These are phyloP conservation scores for Apamea anceps DNA, from an alignment of 2,888 invertebrate genomes.

Conservation along the genomic window DNA sequence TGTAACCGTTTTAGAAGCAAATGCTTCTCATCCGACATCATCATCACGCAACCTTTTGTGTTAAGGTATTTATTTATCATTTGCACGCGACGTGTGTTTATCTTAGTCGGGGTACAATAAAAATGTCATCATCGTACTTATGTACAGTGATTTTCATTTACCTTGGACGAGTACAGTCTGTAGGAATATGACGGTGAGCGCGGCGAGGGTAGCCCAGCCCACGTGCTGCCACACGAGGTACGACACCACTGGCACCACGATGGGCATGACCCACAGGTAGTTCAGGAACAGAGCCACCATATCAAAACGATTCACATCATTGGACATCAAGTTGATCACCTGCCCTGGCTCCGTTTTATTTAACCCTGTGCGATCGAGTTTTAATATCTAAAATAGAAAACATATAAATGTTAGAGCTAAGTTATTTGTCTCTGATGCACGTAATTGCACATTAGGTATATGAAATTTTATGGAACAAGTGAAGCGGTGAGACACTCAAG, in stretches of 20 bases:
- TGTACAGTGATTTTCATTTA: conserved; percentile 63
- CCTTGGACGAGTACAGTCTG: conserved; percentile 91
- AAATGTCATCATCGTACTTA: conserved; percentile 32
- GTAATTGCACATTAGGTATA: background rate
- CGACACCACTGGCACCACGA: conserved; percentile 91
- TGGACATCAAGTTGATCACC: conserved; percentile 95
- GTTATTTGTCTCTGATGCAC: background rate
- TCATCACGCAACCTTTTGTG: conserved; percentile 42
- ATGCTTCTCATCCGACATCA: conserved; percentile 35
- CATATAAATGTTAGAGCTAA: background rate
- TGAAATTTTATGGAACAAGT: background rate
- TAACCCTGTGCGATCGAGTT: conserved; percentile 90
- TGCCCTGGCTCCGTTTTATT: conserved; percentile 93
- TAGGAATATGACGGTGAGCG: conserved; percentile 86
- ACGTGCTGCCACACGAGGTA: conserved; percentile 87
- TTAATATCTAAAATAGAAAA: conserved; percentile 80
- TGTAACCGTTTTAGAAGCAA: conserved; percentile 26
- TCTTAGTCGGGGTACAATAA: conserved; percentile 25
- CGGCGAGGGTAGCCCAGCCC: conserved; percentile 83
- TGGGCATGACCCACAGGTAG: conserved; percentile 95
- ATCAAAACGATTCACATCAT: conserved; percentile 96
- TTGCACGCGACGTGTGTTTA: conserved; percentile 32
- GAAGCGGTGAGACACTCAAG: background rate
- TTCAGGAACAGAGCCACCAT: conserved; percentile 92
- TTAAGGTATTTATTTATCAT: conserved; percentile 38